Evolutionary conservation across 2,888 invertebrate genomes (phyloP).

Genomic region (Clistopyga incitator): DNA sequence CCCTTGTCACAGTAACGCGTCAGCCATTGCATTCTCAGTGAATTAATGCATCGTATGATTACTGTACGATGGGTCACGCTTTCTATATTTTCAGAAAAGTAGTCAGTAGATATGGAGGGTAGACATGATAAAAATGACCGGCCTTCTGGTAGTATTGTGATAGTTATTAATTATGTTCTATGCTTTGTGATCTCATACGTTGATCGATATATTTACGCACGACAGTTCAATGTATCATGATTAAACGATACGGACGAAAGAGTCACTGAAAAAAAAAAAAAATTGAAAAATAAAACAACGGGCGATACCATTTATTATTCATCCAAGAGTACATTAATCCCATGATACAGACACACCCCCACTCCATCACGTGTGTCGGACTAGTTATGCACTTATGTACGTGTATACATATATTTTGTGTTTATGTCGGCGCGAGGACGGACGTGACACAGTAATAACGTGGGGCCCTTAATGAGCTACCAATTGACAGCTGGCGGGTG

Average conservation of each 20-base stretch:
- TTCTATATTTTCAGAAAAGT: constrained; percentile 9
- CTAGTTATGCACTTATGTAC: constrained; percentile 39
- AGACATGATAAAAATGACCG: constrained; percentile 6
- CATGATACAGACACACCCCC: constrained; percentile 2
- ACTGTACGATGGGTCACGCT: neutral
- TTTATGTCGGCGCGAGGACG: constrained; percentile 71
- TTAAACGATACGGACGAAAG: neutral
- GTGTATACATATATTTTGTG: constrained; percentile 68
- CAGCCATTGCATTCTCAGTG: neutral
- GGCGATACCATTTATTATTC: constrained; percentile 10
- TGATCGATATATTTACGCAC: neutral
- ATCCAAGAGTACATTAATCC: neutral
- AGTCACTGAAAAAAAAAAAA: constrained; percentile 1
- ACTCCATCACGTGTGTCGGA: constrained; percentile 11
- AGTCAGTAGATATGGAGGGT: neutral
- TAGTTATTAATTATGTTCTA: constrained; percentile 5
- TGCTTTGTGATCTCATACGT: neutral
- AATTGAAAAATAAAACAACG: neutral
- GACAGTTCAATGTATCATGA: neutral
- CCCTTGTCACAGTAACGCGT: neutral
- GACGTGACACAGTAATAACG: constrained; percentile 67
- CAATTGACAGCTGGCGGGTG: constrained; percentile 77
- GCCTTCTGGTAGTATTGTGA: neutral
- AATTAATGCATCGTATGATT: constrained; percentile 24
- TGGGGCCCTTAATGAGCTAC: constrained; percentile 76